phyloP scores from a whole-genome alignment of 2,113 vertebrate species.

The Calidris pygmaea region DNA sequence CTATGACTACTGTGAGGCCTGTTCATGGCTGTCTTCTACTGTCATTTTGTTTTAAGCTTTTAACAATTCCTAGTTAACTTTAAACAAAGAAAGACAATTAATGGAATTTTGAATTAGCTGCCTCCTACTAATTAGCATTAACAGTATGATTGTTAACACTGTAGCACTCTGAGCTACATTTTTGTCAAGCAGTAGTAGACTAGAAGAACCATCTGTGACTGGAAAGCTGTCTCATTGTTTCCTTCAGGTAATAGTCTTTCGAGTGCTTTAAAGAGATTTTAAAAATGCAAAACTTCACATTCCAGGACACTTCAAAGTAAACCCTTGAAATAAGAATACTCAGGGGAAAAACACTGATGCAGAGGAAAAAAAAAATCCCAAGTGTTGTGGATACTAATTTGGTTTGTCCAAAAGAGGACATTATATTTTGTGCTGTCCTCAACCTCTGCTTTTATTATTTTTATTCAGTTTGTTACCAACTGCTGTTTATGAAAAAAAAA shows the following conservation, averaged over 20 bases:
- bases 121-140: constrained; percentile 26
- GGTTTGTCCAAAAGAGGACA: neutral
- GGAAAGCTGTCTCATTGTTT: constrained; percentile 50
- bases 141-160: constrained; percentile 22
- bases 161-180: neutral
- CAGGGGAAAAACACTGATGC: neutral
- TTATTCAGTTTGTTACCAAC: neutral
- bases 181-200: neutral
- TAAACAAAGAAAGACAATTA: constrained; percentile 45
- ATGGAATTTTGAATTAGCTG: constrained; percentile 28
- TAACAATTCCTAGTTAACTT: constrained; percentile 49
- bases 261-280: constrained; percentile 40
- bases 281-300: constrained; percentile 35
- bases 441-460: neutral
- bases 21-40: neutral
- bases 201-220: constrained; percentile 40
- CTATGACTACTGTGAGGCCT: neutral
- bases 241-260: constrained; percentile 46
- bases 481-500: neutral
- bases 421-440: neutral
- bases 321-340: neutral
- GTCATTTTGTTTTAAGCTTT: constrained; percentile 29
- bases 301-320: neutral
- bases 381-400: neutral
- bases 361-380: neutral